phyloP scores from a whole-genome alignment of 2,888 invertebrate species.

The Drosophila vallismaia region DNA sequence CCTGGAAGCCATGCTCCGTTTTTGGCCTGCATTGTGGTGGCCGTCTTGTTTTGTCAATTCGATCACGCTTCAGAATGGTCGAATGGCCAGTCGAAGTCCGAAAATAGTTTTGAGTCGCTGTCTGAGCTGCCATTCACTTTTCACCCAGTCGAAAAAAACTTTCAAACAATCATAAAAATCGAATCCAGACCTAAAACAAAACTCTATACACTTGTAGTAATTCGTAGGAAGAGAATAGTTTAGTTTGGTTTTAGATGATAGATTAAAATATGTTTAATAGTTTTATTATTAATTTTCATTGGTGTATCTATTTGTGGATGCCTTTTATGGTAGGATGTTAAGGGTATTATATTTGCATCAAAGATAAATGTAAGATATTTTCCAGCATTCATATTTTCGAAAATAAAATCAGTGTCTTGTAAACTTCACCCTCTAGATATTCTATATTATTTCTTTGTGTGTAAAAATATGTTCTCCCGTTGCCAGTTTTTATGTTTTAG shows the following conservation, averaged over 20 bases:
- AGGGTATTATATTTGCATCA: too few species aligned
- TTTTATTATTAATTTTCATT: neutral
- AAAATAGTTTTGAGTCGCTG: slow-evolving; percentile 53
- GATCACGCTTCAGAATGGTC: slow-evolving; percentile 54
- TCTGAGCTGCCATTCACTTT: slow-evolving; percentile 69
- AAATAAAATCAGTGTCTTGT: too few species aligned
- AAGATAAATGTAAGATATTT: too few species aligned
- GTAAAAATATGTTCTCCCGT: slow-evolving; percentile 33
- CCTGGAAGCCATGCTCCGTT: slow-evolving; percentile 27
- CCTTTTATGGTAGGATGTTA: too few species aligned
- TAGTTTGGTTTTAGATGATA: neutral
- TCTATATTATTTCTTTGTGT: slow-evolving; percentile 6
- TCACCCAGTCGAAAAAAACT: slow-evolving; percentile 65
- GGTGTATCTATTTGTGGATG: too few species aligned
- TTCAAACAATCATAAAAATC: slow-evolving; percentile 68
- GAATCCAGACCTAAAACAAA: slow-evolving; percentile 47
- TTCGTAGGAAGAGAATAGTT: slow-evolving; percentile 3
- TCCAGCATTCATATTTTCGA: too few species aligned
- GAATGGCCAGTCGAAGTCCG: slow-evolving; percentile 15
- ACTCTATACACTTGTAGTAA: slow-evolving; percentile 19
- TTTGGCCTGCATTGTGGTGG: slow-evolving; percentile 53
- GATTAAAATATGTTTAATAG: neutral
- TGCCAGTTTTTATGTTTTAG: neutral
- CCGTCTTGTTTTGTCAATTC: slow-evolving; percentile 47
- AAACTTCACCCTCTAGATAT: too few species aligned